These are phyloP conservation scores for Myathropa florea DNA, from an alignment of 2,888 invertebrate genomes.

Conservation along the genomic window DNA sequence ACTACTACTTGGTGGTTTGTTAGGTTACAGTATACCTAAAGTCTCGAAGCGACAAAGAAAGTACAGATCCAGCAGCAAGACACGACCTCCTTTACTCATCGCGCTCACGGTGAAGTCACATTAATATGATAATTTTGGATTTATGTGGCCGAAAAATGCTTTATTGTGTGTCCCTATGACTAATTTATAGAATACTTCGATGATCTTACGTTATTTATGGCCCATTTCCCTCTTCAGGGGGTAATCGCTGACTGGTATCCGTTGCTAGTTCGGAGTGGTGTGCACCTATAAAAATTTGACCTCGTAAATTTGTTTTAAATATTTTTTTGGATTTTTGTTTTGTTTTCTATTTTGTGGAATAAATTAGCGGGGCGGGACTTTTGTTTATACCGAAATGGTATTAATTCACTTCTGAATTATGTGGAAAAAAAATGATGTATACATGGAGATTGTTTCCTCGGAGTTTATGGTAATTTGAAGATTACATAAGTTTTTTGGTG, in stretches of 20 bases:
- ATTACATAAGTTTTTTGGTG: not conserved
- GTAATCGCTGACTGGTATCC: slow-evolving; percentile 47
- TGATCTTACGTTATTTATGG: slow-evolving; percentile 66
- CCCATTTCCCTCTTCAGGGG: slow-evolving; percentile 59
- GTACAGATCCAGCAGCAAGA: slow-evolving; percentile 39
- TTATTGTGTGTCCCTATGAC: slow-evolving; percentile 70
- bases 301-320: slow-evolving; percentile 69
- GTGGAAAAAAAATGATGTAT: not conserved
- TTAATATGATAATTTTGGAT: slow-evolving; percentile 69
- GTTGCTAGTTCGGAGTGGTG: slow-evolving; percentile 35
- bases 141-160: slow-evolving; percentile 69
- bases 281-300: slow-evolving; percentile 61
- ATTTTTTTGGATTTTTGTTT: slow-evolving; percentile 9
- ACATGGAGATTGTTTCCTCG: not conserved
- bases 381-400: slow-evolving; percentile 49
- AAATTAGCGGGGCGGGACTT: slow-evolving; percentile 58
- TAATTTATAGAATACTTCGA: slow-evolving; percentile 69
- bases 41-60: slow-evolving; percentile 12
- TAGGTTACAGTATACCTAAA: slow-evolving; percentile 36
- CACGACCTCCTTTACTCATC: slow-evolving; percentile 49
- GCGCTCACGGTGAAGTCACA: slow-evolving; percentile 62
- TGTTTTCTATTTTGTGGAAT: slow-evolving; percentile 29
- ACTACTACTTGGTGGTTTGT: slow-evolving; percentile 3
- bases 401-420: slow-evolving; percentile 27
- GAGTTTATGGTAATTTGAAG: not conserved